These are phyloP conservation scores for Fundulus diaphanus DNA, from an alignment of 2,797 vertebrate species.

Conservation along the genomic window DNA sequence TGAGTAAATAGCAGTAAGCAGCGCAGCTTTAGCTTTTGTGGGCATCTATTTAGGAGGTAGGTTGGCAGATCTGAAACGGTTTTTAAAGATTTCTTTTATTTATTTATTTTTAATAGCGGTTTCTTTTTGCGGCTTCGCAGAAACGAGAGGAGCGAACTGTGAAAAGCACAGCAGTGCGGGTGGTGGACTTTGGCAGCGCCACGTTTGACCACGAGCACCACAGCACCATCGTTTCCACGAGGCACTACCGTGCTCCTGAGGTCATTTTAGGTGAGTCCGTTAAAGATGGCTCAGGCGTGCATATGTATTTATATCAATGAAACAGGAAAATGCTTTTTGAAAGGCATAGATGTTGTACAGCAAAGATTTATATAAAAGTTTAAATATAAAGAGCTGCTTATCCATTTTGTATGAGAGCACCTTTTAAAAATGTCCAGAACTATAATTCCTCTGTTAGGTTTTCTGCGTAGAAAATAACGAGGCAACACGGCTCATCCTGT, in stretches of 20 bases:
- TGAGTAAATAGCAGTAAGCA: no score
- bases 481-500: background rate
- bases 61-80: background rate
- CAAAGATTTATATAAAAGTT: background rate
- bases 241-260: slow-evolving; percentile 96
- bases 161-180: slow-evolving; percentile 91
- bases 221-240: slow-evolving; percentile 97
- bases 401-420: no score
- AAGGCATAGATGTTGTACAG: background rate
- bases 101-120: background rate
- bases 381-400: no score
- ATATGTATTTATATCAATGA: background rate
- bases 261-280: slow-evolving; percentile 90
- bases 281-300: background rate
- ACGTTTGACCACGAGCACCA: slow-evolving; percentile 98
- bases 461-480: background rate
- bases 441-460: background rate
- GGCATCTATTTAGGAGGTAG: background rate
- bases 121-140: slow-evolving; percentile 65
- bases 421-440: no score
- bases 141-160: slow-evolving; percentile 94
- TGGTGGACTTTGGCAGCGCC: slow-evolving; percentile 97
- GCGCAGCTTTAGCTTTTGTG: no score
- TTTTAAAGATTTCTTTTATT: background rate
- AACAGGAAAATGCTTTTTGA: background rate